These are phyloP conservation scores for Drosophila colorata DNA, from an alignment of 2,888 invertebrate genomes.

Conservation along the genomic window DNA sequence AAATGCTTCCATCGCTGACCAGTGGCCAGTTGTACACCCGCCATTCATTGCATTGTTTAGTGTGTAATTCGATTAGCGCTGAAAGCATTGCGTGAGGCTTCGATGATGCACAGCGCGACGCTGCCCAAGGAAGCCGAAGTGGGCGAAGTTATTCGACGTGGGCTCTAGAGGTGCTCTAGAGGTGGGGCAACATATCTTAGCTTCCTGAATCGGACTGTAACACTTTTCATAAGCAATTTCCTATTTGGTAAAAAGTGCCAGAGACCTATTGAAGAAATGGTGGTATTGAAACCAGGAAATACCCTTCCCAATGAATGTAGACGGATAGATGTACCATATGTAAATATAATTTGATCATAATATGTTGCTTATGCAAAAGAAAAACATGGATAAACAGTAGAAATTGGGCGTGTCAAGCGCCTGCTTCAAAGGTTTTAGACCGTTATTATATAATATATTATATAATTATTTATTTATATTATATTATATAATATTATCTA, in stretches of 20 bases:
- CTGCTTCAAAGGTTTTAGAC: too few relatives aligned
- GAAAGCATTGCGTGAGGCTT: slow-evolving; percentile 33
- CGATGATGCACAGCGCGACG: not conserved
- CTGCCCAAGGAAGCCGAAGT: not conserved
- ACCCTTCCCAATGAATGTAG: too few relatives aligned
- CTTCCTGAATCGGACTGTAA: slow-evolving; percentile 35
- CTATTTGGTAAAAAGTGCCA: slow-evolving; percentile 27
- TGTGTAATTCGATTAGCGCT: slow-evolving; percentile 37
- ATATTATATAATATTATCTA: too few relatives aligned
- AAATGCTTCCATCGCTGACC: slow-evolving; percentile 34
- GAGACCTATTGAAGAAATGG: slow-evolving; percentile 19
- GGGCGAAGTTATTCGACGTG: not conserved
- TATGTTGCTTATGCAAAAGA: too few relatives aligned
- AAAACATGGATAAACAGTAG: not conserved
- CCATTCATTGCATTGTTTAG: slow-evolving; percentile 15
- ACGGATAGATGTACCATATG: too few relatives aligned
- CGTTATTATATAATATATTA: too few relatives aligned
- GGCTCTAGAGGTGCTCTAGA: not conserved
- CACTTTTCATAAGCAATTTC: slow-evolving; percentile 23
- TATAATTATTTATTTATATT: too few relatives aligned
- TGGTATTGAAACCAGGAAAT: slow-evolving; percentile 7
- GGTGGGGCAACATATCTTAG: slow-evolving; percentile 4
- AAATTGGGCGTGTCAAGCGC: not conserved
- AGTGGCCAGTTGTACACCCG: slow-evolving; percentile 22
- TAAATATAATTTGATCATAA: too few relatives aligned